Evolutionary conservation across 2,113 vertebrate genomes (phyloP), one percentile per base, ranked within the genome.

Genomic region (Pangasianodon hypophthalmus): DNA sequence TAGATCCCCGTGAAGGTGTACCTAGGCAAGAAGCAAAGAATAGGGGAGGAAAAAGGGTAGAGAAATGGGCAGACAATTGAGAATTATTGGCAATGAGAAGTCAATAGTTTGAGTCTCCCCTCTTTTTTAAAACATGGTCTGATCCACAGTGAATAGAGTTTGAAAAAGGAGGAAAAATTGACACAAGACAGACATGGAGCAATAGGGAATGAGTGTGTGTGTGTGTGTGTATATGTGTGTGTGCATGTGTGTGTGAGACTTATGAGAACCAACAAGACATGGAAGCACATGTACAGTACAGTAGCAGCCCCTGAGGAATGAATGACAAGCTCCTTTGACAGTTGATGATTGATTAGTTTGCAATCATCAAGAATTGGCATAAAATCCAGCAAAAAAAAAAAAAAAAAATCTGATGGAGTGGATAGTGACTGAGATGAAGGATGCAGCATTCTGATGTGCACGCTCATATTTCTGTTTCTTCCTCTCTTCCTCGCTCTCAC

Each of bases 1-100:
- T 99, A 99, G 95, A 99, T 99, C 91, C 97, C 98, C 89, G 98
- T 99, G 94, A 99, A 99, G 92, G 97, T 99, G 92, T 99, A 99
- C 96, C 98, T 99, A 96, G n/a, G 81, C 0, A 90, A 85, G 92
- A 90, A 3, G 64, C 81, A 92, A 81, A 0, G 84, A 19, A 81
- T 10, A 21, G 62, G 37, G 77, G n/a, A 19, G 89, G 19, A 60
- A 85, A 89, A 90, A 92, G 92, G 44, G 52, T 41, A 11, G 62
- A 83, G 19, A 88, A 50, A 46, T 46, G 48, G 32, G 41, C 32
- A 85, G 41, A 62, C 46, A 1, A 13, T 56, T 62, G 67, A 48
- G 85, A 90, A 44, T 60, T 9, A 79, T 1, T 67, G 52, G 41
- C 14, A 54, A 41, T 50, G 6, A 62, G 52, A 85, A 54, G 24